These are phyloP conservation scores for Epinotia nisella DNA, from an alignment of 2,888 invertebrate genomes.

Conservation along the genomic window DNA sequence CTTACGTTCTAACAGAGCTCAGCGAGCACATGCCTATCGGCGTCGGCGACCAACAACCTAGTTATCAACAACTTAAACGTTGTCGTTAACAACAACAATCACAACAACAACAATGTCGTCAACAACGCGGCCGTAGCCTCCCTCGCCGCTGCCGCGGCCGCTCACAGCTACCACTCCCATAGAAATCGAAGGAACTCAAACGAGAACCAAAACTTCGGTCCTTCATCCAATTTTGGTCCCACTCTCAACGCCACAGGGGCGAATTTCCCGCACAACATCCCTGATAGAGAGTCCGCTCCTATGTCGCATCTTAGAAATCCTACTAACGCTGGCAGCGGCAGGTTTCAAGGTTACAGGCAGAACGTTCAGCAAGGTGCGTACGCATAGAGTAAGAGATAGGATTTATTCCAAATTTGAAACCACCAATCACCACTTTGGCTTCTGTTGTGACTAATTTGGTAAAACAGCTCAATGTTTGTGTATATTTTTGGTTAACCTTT, in stretches of 20 bases:
- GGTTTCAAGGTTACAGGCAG: constrained; percentile 79
- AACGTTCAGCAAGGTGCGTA: constrained; percentile 83
- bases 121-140: constrained; percentile 82
- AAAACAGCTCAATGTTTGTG: constrained; percentile 76
- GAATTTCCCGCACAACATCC: constrained; percentile 73
- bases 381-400: constrained; percentile 70
- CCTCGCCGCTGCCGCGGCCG: constrained; percentile 80
- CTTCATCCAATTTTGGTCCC: constrained; percentile 75
- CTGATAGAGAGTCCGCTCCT: constrained; percentile 77
- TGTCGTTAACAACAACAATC: constrained; percentile 83
- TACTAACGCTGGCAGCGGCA: constrained; percentile 75
- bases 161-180: constrained; percentile 79
- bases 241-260: constrained; percentile 76
- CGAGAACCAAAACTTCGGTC: constrained; percentile 74
- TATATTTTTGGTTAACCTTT: constrained; percentile 55
- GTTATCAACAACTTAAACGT: constrained; percentile 82
- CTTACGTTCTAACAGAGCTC: constrained; percentile 67
- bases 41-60: constrained; percentile 82
- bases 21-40: constrained; percentile 77
- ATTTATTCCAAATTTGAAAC: constrained; percentile 64
- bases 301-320: constrained; percentile 80
- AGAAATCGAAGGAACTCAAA: constrained; percentile 79
- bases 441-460: constrained; percentile 75
- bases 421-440: constrained; percentile 80
- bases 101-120: constrained; percentile 82